Conservation (phyloP, 2,113 vertebrate genomes). For the Himantopus leucocephalus region DNA sequence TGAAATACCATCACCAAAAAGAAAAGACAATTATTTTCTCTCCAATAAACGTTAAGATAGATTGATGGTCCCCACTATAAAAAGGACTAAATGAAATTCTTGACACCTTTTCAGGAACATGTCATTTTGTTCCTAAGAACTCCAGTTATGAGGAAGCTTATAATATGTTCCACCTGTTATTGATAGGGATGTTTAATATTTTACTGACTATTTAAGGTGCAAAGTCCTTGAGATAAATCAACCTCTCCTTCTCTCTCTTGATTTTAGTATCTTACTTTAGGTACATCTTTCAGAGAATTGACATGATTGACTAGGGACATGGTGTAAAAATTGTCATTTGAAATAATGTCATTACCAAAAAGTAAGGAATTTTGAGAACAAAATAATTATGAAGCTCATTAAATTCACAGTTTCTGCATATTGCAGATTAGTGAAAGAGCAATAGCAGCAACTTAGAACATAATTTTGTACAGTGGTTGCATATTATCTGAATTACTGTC, state of each 20-base stretch:
- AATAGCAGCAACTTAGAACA: conserved; percentile 24
- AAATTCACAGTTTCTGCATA: conserved; percentile 36
- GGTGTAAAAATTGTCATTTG: conserved; percentile 15
- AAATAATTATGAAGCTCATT: conserved; percentile 58
- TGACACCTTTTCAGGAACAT: conserved; percentile 37
- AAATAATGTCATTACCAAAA: conserved; percentile 47
- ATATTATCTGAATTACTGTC: conserved; percentile 43
- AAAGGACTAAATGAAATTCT: conserved; percentile 46
- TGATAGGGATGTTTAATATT: conserved; percentile 62
- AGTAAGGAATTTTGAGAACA: conserved; percentile 21
- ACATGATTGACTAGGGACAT: conserved; percentile 9
- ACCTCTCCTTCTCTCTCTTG: background rate
- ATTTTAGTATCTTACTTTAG: background rate
- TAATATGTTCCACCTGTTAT: conserved; percentile 40
- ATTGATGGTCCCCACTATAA: background rate
- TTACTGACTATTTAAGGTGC: conserved; percentile 53
- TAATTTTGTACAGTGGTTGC: conserved; percentile 37
- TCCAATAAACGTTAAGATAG: conserved; percentile 1
- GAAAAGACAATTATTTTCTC: conserved; percentile 58
- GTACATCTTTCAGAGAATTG: conserved; percentile 1
- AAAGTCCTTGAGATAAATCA: conserved; percentile 64
- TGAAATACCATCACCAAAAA: conserved; percentile 18
- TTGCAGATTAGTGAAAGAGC: conserved; percentile 54
- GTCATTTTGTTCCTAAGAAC: conserved; percentile 42
- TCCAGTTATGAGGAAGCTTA: conserved; percentile 28